Conservation (phyloP, 2,888 invertebrate species). For the Ectemnius continuus region DNA sequence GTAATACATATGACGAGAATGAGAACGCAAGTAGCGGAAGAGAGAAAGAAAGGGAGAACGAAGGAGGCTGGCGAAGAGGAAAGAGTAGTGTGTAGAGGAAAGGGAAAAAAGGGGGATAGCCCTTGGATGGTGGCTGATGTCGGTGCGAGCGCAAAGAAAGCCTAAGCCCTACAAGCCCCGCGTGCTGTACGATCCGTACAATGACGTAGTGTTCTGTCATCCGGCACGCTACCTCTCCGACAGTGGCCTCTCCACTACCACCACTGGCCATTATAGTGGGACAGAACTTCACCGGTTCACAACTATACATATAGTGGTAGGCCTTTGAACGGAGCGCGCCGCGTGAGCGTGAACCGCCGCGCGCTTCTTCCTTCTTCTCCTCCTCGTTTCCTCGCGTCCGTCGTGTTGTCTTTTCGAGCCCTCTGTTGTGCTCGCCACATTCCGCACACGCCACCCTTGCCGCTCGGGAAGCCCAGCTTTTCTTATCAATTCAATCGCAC, state of each 20-base stretch:
- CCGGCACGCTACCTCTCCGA: slow-evolving; percentile 56
- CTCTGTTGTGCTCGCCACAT: slow-evolving; percentile 11
- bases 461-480: too few species aligned
- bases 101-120: slow-evolving; percentile 24
- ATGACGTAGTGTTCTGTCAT: slow-evolving; percentile 67
- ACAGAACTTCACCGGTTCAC: slow-evolving; percentile 64
- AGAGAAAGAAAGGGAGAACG: slow-evolving; percentile 7
- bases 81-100: slow-evolving; percentile 11
- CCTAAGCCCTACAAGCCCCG: slow-evolving; percentile 35
- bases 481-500: background rate
- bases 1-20: background rate
- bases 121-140: background rate
- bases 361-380: slow-evolving; percentile 23
- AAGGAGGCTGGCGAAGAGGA: slow-evolving; percentile 24
- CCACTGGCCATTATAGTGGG: slow-evolving; percentile 61
- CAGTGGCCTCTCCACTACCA: slow-evolving; percentile 47
- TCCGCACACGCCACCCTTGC: background rate
- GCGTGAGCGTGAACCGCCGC: slow-evolving; percentile 38
- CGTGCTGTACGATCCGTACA: slow-evolving; percentile 52
- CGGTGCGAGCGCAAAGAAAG: slow-evolving; percentile 46
- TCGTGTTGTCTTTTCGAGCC: slow-evolving; percentile 20
- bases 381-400: slow-evolving; percentile 16
- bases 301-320: slow-evolving; percentile 63
- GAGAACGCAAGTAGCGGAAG: background rate
- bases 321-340: slow-evolving; percentile 63